These are phyloP conservation scores for Sminthurinus aureus DNA, from an alignment of 2,888 invertebrate species.

Conservation along the genomic window DNA sequence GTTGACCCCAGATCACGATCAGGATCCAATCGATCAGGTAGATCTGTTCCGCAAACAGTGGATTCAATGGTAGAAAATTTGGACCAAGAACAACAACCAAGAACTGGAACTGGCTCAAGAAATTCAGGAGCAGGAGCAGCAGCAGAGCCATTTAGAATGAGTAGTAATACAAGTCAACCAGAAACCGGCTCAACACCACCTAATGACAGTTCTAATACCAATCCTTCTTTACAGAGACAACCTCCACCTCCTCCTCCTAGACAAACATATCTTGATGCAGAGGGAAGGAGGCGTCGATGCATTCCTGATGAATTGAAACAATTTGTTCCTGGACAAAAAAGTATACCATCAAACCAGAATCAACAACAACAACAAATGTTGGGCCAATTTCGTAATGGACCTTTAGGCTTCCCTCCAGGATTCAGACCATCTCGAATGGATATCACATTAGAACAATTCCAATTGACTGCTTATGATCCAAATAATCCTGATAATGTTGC, in stretches of 20 bases:
- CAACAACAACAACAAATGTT: background rate
- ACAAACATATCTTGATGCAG: background rate
- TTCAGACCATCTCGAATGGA: background rate
- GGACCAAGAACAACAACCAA: background rate
- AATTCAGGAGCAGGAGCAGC: background rate
- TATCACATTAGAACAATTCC: background rate
- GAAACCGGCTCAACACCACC: background rate
- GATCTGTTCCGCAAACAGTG: too few relatives aligned
- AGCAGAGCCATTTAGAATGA: background rate
- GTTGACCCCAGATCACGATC: background rate
- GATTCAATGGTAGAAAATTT: background rate
- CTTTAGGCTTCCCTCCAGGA: background rate
- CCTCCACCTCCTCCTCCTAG: background rate
- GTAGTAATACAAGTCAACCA: background rate
- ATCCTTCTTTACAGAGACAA: background rate
- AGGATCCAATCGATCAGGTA: background rate
- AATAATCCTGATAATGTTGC: background rate
- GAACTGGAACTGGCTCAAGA: background rate
- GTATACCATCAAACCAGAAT: background rate
- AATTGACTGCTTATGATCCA: background rate
- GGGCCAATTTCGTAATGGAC: background rate
- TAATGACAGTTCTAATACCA: background rate
- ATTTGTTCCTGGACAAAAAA: background rate
- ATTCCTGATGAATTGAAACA: conserved; percentile 23
- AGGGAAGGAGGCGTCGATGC: conserved; percentile 8